A percentile compares a stretch with the other conserved stretches of the same genome.
Evolutionary conservation across 30 jellyfish, hydroid and myxozoan genomes (phyloP).

Genomic region (Chrysaora quinquecirrha): DNA sequence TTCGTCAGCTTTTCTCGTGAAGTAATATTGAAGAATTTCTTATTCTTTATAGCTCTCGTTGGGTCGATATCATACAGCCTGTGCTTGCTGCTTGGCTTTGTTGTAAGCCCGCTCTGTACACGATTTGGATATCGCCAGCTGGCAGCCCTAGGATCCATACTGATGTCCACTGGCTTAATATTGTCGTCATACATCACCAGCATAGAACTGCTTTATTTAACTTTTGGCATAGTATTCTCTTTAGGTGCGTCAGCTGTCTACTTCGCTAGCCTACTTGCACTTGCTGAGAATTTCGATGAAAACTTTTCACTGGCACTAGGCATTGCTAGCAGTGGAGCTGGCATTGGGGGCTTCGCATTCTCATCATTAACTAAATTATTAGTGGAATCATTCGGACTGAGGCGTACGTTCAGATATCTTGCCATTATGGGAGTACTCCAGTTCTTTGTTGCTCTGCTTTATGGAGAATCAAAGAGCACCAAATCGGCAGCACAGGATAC

Average conservation of each 20-base stretch:
- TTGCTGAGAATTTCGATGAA: slow-evolving; percentile 65
- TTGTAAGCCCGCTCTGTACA: slow-evolving; percentile 24
- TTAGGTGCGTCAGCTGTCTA: slow-evolving; percentile 51
- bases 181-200: slow-evolving; percentile 62
- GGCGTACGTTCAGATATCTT: slow-evolving; percentile 35
- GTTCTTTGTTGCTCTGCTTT: slow-evolving; percentile 52
- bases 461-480: slow-evolving; percentile 16
- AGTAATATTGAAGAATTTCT: too few relatives aligned
- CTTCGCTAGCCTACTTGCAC: slow-evolving; percentile 68
- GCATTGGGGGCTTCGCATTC: slow-evolving; percentile 74
- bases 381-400: slow-evolving; percentile 44
- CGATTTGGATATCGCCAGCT: slow-evolving; percentile 67
- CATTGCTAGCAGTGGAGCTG: slow-evolving; percentile 72
- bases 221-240: slow-evolving; percentile 38
- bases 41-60: slow-evolving; percentile 8
- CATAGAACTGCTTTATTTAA: slow-evolving; percentile 45
- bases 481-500: not conserved
- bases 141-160: slow-evolving; percentile 52
- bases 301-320: slow-evolving; percentile 65
- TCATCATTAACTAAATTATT: slow-evolving; percentile 45
- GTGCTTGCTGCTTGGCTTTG: slow-evolving; percentile 5
- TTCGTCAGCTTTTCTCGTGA: too few relatives aligned
- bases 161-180: slow-evolving; percentile 50
- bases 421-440: slow-evolving; percentile 25
- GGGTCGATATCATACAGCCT: slow-evolving; percentile 32